Evolutionary conservation across 2,888 invertebrate genomes (phyloP).

Genomic region (Myopa testacea): DNA sequence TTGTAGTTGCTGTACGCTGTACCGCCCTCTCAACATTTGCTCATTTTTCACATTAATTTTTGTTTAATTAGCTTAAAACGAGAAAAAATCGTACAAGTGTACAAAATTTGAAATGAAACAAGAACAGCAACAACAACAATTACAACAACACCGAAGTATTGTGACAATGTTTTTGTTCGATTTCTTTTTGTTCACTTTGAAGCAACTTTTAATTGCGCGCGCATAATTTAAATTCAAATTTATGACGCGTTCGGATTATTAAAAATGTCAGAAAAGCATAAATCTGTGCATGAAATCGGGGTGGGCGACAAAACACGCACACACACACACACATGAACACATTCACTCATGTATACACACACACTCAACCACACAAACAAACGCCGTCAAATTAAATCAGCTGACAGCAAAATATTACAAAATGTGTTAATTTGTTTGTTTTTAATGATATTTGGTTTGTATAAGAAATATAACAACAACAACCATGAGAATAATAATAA

Average conservation of each 20-base stretch:
- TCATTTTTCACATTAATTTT: too few relatives aligned
- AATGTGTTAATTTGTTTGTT: conserved; percentile 58
- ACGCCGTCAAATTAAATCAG: neutral
- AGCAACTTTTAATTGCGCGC: conserved; percentile 57
- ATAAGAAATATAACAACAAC: neutral
- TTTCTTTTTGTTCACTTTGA: neutral
- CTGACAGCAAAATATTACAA: conserved; percentile 41
- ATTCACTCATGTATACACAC: neutral
- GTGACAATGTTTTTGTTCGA: too few relatives aligned
- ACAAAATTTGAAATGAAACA: too few relatives aligned
- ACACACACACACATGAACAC: neutral
- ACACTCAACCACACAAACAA: neutral
- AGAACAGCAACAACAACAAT: too few relatives aligned
- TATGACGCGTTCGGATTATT: conserved; percentile 46
- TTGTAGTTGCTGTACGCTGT: too few relatives aligned
- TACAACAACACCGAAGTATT: too few relatives aligned
- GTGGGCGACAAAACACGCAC: neutral
- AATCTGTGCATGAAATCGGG: neutral
- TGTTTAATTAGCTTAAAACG: too few relatives aligned
- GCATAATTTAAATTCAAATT: conserved; percentile 59
- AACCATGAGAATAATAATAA: neutral
- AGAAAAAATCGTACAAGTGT: too few relatives aligned
- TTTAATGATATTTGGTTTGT: conserved; percentile 25
- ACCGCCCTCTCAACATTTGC: too few relatives aligned
- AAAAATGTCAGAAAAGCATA: neutral